Evolutionary conservation across 2,888 invertebrate species (phyloP).

Genomic region (Alentia gelatinosa): DNA sequence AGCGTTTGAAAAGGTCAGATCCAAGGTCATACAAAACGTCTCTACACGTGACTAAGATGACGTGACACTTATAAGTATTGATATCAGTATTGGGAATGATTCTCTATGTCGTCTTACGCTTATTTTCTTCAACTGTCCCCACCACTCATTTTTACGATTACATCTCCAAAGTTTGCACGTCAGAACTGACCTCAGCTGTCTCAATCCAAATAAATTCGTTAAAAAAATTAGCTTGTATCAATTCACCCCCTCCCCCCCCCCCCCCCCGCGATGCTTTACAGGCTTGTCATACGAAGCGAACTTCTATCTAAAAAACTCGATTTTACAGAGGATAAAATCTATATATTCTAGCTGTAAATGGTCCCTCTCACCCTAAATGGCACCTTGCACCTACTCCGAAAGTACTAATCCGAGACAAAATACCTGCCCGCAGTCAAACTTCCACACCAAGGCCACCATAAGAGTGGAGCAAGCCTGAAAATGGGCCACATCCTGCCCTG

Average conservation of each 20-base stretch:
- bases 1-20: constrained; percentile 24
- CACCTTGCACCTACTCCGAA: constrained; percentile 46
- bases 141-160: too few species aligned
- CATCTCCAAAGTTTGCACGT: too few species aligned
- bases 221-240: too few species aligned
- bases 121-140: neutral
- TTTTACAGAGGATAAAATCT: neutral
- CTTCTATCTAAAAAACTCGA: neutral
- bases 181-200: too few species aligned
- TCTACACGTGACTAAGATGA: constrained; percentile 20
- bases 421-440: neutral
- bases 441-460: constrained; percentile 30
- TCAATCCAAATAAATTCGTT: too few species aligned
- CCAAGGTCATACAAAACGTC: constrained; percentile 40
- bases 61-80: neutral
- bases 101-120: neutral
- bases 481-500: neutral
- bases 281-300: constrained; percentile 3
- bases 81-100: constrained; percentile 18
- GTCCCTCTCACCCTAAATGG: constrained; percentile 44
- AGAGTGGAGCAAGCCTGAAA: constrained; percentile 49
- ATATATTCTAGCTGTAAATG: neutral
- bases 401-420: neutral
- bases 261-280: neutral
- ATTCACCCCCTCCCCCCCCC: too few species aligned